A percentile compares a stretch with the other conserved stretches of the same genome.
These are phyloP conservation scores for Ephydatia muelleri DNA, from an alignment of 37 sponge, comb jelly and placozoan genomes.

Conservation along the genomic window DNA sequence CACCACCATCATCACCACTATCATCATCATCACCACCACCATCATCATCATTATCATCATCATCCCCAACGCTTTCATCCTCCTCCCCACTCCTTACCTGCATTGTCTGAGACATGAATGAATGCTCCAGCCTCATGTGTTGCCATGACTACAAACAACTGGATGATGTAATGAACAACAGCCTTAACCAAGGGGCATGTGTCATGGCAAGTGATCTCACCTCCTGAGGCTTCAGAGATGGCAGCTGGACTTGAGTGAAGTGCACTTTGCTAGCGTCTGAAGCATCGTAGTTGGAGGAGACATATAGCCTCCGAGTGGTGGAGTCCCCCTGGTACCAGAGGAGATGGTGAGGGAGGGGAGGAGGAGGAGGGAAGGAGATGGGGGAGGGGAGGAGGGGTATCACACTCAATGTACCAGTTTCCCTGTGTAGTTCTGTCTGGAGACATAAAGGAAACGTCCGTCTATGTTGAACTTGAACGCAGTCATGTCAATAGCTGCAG, in stretches of 20 bases:
- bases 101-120: slow-evolving; percentile 48
- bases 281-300: slow-evolving; percentile 24
- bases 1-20: too few species aligned
- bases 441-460: slow-evolving; percentile 53
- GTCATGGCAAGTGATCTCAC: slow-evolving; percentile 13
- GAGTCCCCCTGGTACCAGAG: neutral
- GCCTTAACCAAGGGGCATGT: neutral
- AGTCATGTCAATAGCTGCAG: slow-evolving; percentile 41
- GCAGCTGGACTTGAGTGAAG: slow-evolving; percentile 67
- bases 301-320: slow-evolving; percentile 57
- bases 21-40: too few species aligned
- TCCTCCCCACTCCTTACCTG: slow-evolving; percentile 10
- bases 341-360: too few species aligned
- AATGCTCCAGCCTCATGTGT: slow-evolving; percentile 79
- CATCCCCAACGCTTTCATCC: too few species aligned
- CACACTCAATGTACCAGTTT: neutral
- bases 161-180: neutral
- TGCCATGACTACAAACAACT: slow-evolving; percentile 59
- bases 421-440: slow-evolving; percentile 49
- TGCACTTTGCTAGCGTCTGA: neutral
- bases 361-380: neutral
- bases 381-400: neutral
- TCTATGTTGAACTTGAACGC: slow-evolving; percentile 62
- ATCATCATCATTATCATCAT: too few species aligned
- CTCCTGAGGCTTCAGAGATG: slow-evolving; percentile 47